These are phyloP conservation scores for Dolichotis patagonum DNA, from an alignment of 2,113 vertebrate species.

Conservation along the genomic window DNA sequence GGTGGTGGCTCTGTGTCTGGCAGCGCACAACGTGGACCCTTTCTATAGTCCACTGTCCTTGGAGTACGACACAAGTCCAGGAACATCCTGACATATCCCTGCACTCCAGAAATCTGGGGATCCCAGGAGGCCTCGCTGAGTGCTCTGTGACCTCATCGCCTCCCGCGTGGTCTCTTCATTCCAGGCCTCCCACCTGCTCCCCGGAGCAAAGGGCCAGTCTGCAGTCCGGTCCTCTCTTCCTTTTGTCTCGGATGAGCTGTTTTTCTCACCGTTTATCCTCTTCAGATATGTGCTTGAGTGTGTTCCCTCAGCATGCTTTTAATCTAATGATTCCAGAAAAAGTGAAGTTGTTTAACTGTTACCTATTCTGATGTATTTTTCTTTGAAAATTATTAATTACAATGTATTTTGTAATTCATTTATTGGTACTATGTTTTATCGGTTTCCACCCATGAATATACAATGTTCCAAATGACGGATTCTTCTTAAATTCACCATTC, in stretches of 20 bases:
- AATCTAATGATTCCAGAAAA: neutral
- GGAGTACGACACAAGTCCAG: neutral
- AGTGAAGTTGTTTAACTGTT: neutral
- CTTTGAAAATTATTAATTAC: conserved; percentile 26
- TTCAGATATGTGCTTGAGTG: neutral
- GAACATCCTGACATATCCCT: neutral
- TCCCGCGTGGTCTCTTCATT: neutral
- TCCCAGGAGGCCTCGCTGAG: too few relatives aligned
- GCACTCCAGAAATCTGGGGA: neutral
- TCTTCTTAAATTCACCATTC: neutral
- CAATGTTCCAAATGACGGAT: neutral
- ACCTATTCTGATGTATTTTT: neutral
- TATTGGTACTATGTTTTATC: neutral
- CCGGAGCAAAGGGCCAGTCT: too few relatives aligned
- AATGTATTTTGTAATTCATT: neutral
- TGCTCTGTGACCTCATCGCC: neutral
- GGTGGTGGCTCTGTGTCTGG: neutral
- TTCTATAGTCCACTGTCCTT: neutral
- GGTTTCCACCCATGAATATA: neutral
- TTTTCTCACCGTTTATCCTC: neutral
- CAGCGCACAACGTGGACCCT: neutral
- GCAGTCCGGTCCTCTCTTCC: neutral
- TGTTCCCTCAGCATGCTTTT: neutral
- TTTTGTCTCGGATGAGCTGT: neutral
- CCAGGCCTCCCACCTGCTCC: neutral